phyloP scores from a whole-genome alignment of 2,113 vertebrate species.

The Macaca fascicularis region DNA sequence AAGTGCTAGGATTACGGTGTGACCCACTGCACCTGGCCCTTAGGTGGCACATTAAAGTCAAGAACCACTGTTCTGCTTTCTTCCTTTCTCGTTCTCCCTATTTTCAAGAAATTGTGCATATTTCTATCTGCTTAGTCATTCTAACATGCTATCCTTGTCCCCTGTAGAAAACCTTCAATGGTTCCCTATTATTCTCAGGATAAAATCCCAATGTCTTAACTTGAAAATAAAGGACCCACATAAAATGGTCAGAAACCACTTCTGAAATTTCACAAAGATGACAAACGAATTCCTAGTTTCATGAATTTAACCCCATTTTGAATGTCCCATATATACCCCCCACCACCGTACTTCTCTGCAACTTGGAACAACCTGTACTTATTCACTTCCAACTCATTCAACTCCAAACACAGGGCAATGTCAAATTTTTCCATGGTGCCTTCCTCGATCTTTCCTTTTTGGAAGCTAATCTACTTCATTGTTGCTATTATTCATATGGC shows the following conservation, averaged over 20 bases:
- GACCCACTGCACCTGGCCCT: no score
- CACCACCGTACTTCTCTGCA: neutral
- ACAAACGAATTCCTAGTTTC: neutral
- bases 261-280: neutral
- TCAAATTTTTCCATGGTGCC: neutral
- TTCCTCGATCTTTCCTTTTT: neutral
- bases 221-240: neutral
- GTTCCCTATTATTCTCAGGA: neutral
- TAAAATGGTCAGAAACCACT: neutral
- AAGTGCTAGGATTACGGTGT: no score
- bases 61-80: constrained; percentile 2
- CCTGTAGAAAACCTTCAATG: neutral
- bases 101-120: neutral
- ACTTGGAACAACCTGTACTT: neutral
- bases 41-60: neutral
- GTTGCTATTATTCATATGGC: neutral
- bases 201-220: neutral
- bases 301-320: neutral
- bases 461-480: neutral
- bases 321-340: neutral
- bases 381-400: neutral
- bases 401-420: neutral
- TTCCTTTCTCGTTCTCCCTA: neutral
- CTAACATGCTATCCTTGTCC: neutral
- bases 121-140: constrained; percentile 2